Conservation (phyloP, 2,797 vertebrate species). For the Buceros bicornis region DNA sequence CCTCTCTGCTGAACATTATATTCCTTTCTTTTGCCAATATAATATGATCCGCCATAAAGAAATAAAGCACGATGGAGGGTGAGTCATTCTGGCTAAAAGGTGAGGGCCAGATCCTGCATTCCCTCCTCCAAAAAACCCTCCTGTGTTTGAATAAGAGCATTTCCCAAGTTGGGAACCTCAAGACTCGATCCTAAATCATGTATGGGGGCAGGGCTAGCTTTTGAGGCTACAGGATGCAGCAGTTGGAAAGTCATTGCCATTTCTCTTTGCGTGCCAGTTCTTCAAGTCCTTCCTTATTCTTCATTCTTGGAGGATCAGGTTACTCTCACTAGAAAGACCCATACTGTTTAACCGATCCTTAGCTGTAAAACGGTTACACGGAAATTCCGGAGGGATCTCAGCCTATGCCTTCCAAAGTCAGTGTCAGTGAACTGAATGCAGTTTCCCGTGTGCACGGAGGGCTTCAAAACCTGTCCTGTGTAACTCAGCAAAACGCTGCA, state of each 20-base stretch:
- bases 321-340: not conserved
- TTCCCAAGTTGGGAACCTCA: not conserved
- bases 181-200: not conserved
- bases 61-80: slow-evolving; percentile 44
- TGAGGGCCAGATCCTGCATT: slow-evolving; percentile 22
- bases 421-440: not conserved
- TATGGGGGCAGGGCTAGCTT: not conserved
- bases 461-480: not conserved
- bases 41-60: slow-evolving; percentile 46
- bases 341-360: not conserved
- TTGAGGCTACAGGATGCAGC: not conserved
- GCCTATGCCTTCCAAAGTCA: not conserved
- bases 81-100: slow-evolving; percentile 62
- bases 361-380: not conserved
- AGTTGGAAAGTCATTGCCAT: not conserved
- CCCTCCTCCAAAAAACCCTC: not conserved
- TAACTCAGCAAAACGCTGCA: not conserved
- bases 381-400: not conserved
- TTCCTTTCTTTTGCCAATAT: slow-evolving; percentile 58
- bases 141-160: not conserved
- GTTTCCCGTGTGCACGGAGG: not conserved
- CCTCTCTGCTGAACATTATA: slow-evolving; percentile 43
- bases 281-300: slow-evolving; percentile 16
- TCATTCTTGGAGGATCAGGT: not conserved
- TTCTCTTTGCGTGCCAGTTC: not conserved